These are phyloP conservation scores for Zoanthus sansibaricus DNA, from an alignment of 92 coral and sea anemone genomes.

Conservation along the genomic window DNA sequence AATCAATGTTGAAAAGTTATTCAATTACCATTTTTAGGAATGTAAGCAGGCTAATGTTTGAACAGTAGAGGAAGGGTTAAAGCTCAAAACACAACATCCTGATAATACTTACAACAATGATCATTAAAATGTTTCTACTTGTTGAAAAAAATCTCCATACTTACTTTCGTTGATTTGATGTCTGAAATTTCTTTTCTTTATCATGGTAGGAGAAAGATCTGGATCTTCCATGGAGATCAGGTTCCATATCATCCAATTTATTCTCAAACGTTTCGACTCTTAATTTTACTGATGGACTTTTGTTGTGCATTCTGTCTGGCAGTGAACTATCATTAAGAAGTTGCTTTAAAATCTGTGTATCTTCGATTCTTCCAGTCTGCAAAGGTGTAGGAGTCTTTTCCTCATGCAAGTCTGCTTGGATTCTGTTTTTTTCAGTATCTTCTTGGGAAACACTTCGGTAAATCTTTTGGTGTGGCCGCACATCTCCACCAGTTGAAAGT, in stretches of 20 bases:
- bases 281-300: constrained; percentile 66
- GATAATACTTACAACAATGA: too few species aligned
- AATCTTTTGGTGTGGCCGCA: constrained; percentile 54
- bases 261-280: constrained; percentile 73
- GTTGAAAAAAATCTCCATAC: neutral
- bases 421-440: constrained; percentile 2
- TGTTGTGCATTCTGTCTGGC: constrained; percentile 39
- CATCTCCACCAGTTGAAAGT: constrained; percentile 60
- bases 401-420: neutral
- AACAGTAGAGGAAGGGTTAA: too few species aligned
- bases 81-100: too few species aligned
- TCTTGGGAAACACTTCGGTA: constrained; percentile 69
- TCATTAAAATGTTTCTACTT: too few species aligned
- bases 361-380: constrained; percentile 73
- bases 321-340: constrained; percentile 63
- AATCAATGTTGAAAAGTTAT: too few species aligned
- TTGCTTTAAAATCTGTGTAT: constrained; percentile 74
- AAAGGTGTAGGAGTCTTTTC: neutral
- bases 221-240: constrained; percentile 34
- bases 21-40: too few species aligned
- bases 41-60: too few species aligned
- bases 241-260: constrained; percentile 22
- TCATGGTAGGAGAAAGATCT: constrained; percentile 45
- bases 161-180: constrained; percentile 14
- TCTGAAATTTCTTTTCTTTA: constrained; percentile 24